Base-by-base conservation (phyloP, 2,797 vertebrate genomes). In the Rhynchotus rufescens region DNA sequence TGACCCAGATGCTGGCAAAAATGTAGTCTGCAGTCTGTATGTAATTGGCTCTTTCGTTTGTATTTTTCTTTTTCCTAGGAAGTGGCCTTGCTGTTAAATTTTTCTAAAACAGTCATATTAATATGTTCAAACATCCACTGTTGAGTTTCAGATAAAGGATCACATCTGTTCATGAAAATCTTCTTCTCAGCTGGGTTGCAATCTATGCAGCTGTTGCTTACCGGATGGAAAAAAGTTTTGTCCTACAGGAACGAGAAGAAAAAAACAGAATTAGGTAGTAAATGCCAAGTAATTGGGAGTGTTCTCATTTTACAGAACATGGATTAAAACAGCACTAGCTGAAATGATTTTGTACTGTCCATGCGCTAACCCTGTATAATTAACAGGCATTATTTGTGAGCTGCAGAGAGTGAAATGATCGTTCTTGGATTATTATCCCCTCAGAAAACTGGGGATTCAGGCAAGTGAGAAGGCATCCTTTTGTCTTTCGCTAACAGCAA, bases 121-220 rank as follows among this genome's bases (percentile, higher is more conserved):
- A 97, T 96, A 95, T 98, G 98, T 96, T 98, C 98, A 97, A 99
- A 99, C 96, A 98, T 97, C 98, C 98, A 99, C 96, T 98, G 98
- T 81, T 99, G 98, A 77, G 98, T 99, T 95, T 98, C 98, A 60
- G 98, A 98, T 34, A 98, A 97, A 73, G 98, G 98, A 94, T 99
- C 98, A 92, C 98, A 99, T 98, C 98, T 98, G 97, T 98, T 98
- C 98, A 99, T 98, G 98, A 99, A 99, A 97, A 99, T 98, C 97
- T 98, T 98, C 98, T 98, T 98, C 95, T 99, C 98, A 22, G 98
- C 96, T 3, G 98, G 98, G 93, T 98, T 98, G 96, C 98, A 98
- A 92, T 99, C 98, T 96, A 99, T 96, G 90, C 98, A 99, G 97
- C 98, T 98, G 96, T 97, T 98, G 96, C 98, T 98, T 94, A 98